Conservation (phyloP, 2,888 invertebrate species). For the Gastrophysa polygoni region DNA sequence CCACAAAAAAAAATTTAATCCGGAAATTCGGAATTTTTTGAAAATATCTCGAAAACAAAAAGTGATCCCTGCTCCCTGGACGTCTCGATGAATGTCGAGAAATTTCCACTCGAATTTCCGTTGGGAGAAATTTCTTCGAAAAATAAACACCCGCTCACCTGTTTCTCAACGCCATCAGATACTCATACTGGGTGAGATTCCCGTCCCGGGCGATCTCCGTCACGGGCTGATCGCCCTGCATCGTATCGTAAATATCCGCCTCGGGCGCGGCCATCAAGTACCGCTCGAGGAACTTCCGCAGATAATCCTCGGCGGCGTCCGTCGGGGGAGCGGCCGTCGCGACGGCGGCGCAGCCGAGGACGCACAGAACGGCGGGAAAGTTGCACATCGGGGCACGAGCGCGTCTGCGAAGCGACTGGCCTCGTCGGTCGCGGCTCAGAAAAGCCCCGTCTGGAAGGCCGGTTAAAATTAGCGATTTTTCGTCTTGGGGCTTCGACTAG, state of each 20-base stretch:
- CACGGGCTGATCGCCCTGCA: constrained; percentile 41
- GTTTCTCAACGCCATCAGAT: constrained; percentile 27
- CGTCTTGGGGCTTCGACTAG: too few relatives aligned
- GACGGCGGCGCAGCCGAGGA: too few relatives aligned
- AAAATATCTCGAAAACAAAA: too few relatives aligned
- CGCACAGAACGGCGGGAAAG: too few relatives aligned
- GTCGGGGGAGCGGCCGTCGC: not conserved
- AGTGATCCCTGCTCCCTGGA: too few relatives aligned
- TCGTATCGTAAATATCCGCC: constrained; percentile 36
- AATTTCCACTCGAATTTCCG: too few relatives aligned
- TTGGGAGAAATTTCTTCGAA: too few relatives aligned
- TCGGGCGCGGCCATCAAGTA: constrained; percentile 25
- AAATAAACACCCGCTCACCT: constrained; percentile 20
- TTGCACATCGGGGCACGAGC: too few relatives aligned
- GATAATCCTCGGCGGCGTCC: constrained; percentile 25
- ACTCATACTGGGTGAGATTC: constrained; percentile 25
- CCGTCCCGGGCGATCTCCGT: constrained; percentile 19
- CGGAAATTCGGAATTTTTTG: too few relatives aligned
- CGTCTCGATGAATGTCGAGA: too few relatives aligned
- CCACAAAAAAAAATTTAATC: too few relatives aligned
- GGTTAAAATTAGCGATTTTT: constrained; percentile 7
- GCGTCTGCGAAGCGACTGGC: too few relatives aligned
- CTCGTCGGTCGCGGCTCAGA: not conserved
- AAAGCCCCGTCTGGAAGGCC: not conserved
- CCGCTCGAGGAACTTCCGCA: constrained; percentile 25